Percentiles rank a stretch among this genome's conserved stretches.
These are phyloP conservation scores for Palythoa grandiflora DNA, from an alignment of 92 coral and sea anemone genomes.

Conservation along the genomic window DNA sequence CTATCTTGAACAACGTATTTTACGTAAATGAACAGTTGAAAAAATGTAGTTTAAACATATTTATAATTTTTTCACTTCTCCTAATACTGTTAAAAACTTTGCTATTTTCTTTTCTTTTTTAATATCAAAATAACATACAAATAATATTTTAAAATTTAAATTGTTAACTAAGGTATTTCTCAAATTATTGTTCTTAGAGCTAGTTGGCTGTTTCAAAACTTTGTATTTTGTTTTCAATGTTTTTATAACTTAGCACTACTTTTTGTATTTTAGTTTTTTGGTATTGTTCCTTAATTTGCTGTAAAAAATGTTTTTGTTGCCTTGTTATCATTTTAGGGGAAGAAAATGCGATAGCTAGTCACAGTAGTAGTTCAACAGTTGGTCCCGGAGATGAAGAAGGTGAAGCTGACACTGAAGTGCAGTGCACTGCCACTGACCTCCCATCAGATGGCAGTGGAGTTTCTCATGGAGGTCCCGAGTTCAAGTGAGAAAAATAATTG, in stretches of 20 bases:
- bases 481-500: neutral
- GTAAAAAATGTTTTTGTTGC: constrained; percentile 6
- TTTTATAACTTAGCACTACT: neutral
- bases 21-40: neutral
- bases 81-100: neutral
- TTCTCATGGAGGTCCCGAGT: neutral
- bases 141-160: neutral
- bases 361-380: neutral
- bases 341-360: neutral
- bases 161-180: neutral
- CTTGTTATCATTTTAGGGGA: neutral
- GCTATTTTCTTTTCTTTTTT: no score
- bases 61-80: neutral
- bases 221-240: neutral
- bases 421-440: constrained; percentile 1
- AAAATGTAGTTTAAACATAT: neutral
- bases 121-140: neutral
- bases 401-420: neutral
- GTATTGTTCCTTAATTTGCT: neutral
- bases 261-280: constrained; percentile 4
- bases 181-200: constrained; percentile 1
- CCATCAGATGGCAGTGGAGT: constrained; percentile 3
- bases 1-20: constrained; percentile 5
- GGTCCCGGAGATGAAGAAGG: neutral
- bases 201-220: neutral